Base-by-base conservation (phyloP, 2,888 invertebrate species). In the Oxyteleia sp. region DNA sequence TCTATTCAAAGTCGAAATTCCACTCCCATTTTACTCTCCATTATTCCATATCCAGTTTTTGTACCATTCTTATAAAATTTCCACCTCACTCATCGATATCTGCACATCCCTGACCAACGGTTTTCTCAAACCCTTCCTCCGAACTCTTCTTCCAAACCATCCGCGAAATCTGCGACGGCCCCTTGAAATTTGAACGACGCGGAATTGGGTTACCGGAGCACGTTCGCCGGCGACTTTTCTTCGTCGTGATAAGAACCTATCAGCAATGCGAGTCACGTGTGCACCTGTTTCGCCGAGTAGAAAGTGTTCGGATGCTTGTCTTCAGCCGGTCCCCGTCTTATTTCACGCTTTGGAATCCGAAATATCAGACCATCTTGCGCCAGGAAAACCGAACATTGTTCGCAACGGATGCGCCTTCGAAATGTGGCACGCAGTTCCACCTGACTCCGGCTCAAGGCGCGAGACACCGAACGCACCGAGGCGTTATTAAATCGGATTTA, bases 261-360 rank as follows among this genome's bases (percentile, higher is more conserved):
- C 84, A 78, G 78, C 68, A 59, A 82, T 49, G 57, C 80, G 81
- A 74, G 79, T 82, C 85, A 85, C 85, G 85, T 82, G 84, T 75
- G 75, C 88, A 89, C 88, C 87, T 88, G 89, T 86, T 84, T 64
- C 63, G 71, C 82, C 81, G 88, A 71, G 89, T 92, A 92, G 92
- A 92, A 92, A 92, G 92, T 91, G 91, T 87, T 90, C 87, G 89
- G 90, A 91, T 90, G 64, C 61, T 68, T 91, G 55, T 81, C 64
- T 78, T 81, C 79, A 75, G 43, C 15, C 13, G n/a, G 32, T 20
- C 35, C n/a, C 49, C 66, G 20, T 13, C 53, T 43, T 64, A 53
- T 76, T 76, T 76, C 66, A 68, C 63, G 68, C 69, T 57, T 63
- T 43, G 45, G 49, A 74, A 75, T 69, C 43, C 59, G 51, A 81